Conservation (phyloP, 2,888 invertebrate species). For the Gonocerus acuteangulatus region DNA sequence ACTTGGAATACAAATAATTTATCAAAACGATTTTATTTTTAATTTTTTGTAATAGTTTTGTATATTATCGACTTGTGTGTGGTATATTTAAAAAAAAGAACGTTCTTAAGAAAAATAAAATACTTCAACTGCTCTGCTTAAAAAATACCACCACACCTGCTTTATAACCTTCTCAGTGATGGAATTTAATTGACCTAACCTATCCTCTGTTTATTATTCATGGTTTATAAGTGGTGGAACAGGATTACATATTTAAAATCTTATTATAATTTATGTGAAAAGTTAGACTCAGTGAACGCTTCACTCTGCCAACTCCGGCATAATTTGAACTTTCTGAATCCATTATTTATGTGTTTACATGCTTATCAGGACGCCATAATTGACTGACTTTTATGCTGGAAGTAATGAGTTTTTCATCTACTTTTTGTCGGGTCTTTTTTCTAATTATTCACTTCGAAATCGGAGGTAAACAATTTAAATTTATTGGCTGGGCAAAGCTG, state of each 20-base stretch:
- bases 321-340: background rate
- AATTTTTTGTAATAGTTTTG: too few species aligned
- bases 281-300: background rate
- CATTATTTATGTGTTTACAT: background rate
- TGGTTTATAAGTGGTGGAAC: background rate
- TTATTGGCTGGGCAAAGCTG: too few species aligned
- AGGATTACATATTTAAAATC: constrained; percentile 12
- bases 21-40: too few species aligned
- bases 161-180: too few species aligned
- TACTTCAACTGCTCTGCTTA: too few species aligned
- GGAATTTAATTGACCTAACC: too few species aligned
- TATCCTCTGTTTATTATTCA: too few species aligned
- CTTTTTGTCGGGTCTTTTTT: background rate
- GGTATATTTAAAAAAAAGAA: too few species aligned
- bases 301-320: background rate
- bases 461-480: background rate
- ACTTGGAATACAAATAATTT: too few species aligned
- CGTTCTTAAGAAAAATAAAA: too few species aligned
- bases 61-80: too few species aligned
- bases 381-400: background rate
- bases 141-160: too few species aligned
- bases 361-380: background rate
- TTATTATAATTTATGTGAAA: constrained; percentile 19
- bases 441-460: background rate
- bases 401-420: background rate